phyloP scores from a whole-genome alignment of 1,140 invertebrate genomes.

The Zaprionus ornatus region DNA sequence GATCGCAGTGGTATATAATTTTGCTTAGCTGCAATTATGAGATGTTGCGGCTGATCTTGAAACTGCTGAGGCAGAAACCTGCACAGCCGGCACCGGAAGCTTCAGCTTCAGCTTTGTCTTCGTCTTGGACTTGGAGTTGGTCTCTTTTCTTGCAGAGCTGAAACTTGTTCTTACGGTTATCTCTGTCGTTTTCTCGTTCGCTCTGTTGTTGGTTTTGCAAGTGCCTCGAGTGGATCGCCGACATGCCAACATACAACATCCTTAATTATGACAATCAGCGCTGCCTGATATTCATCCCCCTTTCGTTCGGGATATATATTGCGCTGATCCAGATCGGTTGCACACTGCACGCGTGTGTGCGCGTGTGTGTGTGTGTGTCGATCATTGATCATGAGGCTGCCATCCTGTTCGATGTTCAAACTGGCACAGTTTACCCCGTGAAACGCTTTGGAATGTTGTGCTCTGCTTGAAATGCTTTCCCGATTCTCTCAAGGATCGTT shows the following conservation, averaged over 20 bases:
- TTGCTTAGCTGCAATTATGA: conserved; percentile 80
- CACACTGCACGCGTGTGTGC: conserved; percentile 31
- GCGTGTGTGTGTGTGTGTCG: conserved; percentile 45
- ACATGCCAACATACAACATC: conserved; percentile 77
- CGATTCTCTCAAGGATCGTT: conserved; percentile 21
- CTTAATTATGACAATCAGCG: conserved; percentile 81
- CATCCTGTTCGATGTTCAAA: conserved; percentile 16
- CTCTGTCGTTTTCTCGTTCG: not conserved
- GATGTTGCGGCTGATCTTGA: conserved; percentile 74
- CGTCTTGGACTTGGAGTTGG: not conserved
- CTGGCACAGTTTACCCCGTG: conserved; percentile 59
- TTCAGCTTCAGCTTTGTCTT: conserved; percentile 32
- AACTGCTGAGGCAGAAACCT: conserved; percentile 51
- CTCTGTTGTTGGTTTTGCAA: conserved; percentile 65
- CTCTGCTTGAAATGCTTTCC: not conserved
- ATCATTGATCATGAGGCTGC: conserved; percentile 35
- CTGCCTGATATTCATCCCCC: conserved; percentile 62
- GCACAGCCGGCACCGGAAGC: conserved; percentile 68
- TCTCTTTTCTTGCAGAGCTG: not conserved
- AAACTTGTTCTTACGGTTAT: conserved; percentile 79
- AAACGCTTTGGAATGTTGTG: conserved; percentile 35
- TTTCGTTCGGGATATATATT: conserved; percentile 26
- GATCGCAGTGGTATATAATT: conserved; percentile 66
- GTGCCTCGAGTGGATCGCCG: conserved; percentile 59
- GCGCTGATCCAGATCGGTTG: conserved; percentile 70